A percentile compares a stretch with the other conserved stretches of the same genome.
These are phyloP conservation scores for Spicauda simplicius DNA, from an alignment of 2,888 invertebrate species.

Conservation along the genomic window DNA sequence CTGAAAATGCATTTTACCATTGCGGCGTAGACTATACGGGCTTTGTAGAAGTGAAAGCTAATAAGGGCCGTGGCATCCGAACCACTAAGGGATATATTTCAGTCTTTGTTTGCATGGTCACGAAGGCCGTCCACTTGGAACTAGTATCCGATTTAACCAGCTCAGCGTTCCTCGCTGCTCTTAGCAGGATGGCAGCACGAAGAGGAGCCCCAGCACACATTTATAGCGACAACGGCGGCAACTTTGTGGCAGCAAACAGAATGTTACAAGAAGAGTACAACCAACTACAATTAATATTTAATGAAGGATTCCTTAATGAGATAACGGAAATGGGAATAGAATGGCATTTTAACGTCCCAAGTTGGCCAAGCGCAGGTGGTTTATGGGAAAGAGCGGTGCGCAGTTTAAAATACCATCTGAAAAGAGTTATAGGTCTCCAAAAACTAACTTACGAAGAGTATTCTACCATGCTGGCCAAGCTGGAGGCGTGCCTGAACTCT, in stretches of 20 bases:
- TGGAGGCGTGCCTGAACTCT: constrained; percentile 30
- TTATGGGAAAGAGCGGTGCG: constrained; percentile 6
- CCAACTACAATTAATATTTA: background rate
- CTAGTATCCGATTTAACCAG: constrained; percentile 38
- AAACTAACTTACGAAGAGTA: constrained; percentile 19
- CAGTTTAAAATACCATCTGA: constrained; percentile 8
- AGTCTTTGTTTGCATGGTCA: constrained; percentile 30
- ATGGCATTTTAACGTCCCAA: constrained; percentile 14
- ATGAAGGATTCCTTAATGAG: background rate
- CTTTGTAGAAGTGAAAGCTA: constrained; percentile 34
- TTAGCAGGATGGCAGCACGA: constrained; percentile 34
- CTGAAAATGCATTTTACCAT: constrained; percentile 39
- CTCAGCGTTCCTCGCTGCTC: constrained; percentile 37
- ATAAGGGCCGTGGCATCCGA: constrained; percentile 22
- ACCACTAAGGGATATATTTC: constrained; percentile 26
- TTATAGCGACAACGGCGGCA: constrained; percentile 39
- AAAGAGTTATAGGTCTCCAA: constrained; percentile 7
- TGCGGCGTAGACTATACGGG: constrained; percentile 40
- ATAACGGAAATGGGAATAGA: constrained; percentile 2
- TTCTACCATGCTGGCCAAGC: constrained; percentile 6
- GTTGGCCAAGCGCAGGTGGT: constrained; percentile 3
- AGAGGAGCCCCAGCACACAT: constrained; percentile 35
- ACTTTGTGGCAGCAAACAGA: constrained; percentile 29
- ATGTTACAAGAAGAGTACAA: constrained; percentile 11
- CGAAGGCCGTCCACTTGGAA: constrained; percentile 39